Evolutionary conservation across 35 echinoderm and acorn worm genomes (phyloP), one percentile per base, ranked within the genome.

Genomic region (Ophiothrix spiculata): DNA sequence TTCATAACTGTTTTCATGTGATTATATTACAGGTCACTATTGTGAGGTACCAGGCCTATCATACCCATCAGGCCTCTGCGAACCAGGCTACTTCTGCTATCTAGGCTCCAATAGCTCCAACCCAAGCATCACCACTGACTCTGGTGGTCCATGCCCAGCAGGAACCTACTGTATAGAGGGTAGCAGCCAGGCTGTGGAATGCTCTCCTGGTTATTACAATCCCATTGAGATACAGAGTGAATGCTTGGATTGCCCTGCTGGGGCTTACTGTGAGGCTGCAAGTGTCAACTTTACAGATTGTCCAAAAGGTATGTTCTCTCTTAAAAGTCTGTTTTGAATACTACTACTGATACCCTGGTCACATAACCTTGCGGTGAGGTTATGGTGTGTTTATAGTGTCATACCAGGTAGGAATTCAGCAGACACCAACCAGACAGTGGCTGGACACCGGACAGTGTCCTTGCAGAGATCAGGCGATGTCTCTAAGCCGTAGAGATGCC

Each of bases 231-330:
- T 86, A 40, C 91, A 97, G 80, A 90, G 85, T 74, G 84, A 76
- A 31, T 97, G 95, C 91, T 40, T 97, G 39, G 91, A 97, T 79
- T 97, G 95, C 81, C 95, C 95, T 16, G 90, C 54, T 21, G 95
- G 95, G 0, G 78, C 83, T 32, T 93, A 91, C 85, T 97, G 95
- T 76, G 85, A 80, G 16, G 75, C 83, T 33, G 91, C 91, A 21
- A 93, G 91, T 45, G 56, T 42, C 12, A 93, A 81, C 37, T 87
- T 84, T 77, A 88, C 84, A 56, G 80, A 83, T 38, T 97, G 95
- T 77, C 95, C 95, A 23, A 88, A 79, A 91, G 93, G 93, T 96
- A 86, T 10, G 39, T 35, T n/a, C n/a, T n/a, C n/a, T n/a, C n/a
- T n/a, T n/a, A n/a, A n/a, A n/a, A n/a, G n/a, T n/a, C n/a, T 4